Conservation (phyloP, 1,140 invertebrate genomes). For the Leptinotarsa defecta region DNA sequence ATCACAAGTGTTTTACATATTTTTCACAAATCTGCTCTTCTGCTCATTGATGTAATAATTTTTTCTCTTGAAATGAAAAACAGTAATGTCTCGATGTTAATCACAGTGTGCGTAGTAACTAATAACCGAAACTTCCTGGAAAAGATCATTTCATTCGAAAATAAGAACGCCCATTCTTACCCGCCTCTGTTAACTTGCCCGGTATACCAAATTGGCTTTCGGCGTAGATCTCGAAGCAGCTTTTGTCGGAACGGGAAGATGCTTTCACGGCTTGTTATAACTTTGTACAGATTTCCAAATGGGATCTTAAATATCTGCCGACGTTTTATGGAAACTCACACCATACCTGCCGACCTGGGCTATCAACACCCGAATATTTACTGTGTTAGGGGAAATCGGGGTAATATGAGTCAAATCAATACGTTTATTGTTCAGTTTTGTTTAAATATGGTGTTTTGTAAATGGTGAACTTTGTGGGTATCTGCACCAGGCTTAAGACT, state of each 20-base stretch:
- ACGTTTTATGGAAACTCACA: slow-evolving; percentile 44
- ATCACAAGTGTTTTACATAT: no score
- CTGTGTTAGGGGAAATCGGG: neutral
- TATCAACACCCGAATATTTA: slow-evolving; percentile 32
- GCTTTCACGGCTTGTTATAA: slow-evolving; percentile 44
- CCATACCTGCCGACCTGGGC: slow-evolving; percentile 35
- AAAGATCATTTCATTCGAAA: slow-evolving; percentile 2
- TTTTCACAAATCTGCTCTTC: no score
- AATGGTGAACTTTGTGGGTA: no score
- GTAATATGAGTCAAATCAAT: neutral
- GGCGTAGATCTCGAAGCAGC: slow-evolving; percentile 29
- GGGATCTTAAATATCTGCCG: slow-evolving; percentile 45
- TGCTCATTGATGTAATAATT: no score
- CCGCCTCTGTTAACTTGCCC: slow-evolving; percentile 15
- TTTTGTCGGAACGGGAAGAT: slow-evolving; percentile 36
- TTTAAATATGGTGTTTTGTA: no score
- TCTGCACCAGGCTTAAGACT: no score
- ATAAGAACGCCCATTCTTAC: slow-evolving; percentile 7
- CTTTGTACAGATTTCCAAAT: slow-evolving; percentile 44
- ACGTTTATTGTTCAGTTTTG: no score
- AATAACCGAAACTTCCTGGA: slow-evolving; percentile 6
- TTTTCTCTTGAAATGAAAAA: no score
- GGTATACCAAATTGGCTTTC: slow-evolving; percentile 28
- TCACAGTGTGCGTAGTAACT: neutral
- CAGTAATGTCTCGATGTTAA: neutral